Evolutionary conservation across 1,140 invertebrate genomes (phyloP).

Genomic region (Megathymus violae): DNA sequence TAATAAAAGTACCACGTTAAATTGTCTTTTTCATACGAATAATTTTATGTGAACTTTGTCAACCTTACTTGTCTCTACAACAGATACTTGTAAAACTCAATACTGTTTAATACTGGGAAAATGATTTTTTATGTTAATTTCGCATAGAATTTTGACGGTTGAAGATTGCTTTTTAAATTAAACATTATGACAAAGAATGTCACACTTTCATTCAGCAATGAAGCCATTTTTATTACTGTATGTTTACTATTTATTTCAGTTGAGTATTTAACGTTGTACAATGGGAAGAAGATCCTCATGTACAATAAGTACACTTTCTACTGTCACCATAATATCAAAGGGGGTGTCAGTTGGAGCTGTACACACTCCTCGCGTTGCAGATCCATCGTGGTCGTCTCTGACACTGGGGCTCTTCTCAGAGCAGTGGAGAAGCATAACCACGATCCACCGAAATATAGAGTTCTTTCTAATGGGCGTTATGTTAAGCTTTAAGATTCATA

Average conservation of each 20-base stretch:
- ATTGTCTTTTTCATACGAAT: too few species aligned
- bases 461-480: background rate
- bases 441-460: background rate
- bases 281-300: background rate
- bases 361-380: background rate
- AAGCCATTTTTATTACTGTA: background rate
- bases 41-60: too few species aligned
- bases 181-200: too few species aligned
- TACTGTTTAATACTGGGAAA: too few species aligned
- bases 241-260: background rate
- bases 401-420: background rate
- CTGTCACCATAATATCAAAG: background rate
- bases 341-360: background rate
- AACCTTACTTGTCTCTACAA: too few species aligned
- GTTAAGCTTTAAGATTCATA: too few species aligned
- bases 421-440: conserved; percentile 2
- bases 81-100: too few species aligned
- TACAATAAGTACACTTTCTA: conserved; percentile 6
- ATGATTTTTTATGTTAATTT: too few species aligned
- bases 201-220: too few species aligned
- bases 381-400: background rate
- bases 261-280: background rate
- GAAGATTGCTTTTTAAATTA: too few species aligned
- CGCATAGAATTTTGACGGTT: too few species aligned
- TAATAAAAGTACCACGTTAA: too few species aligned